Percentiles rank a stretch among this genome's conserved stretches.
Evolutionary conservation across 2,113 vertebrate genomes (phyloP).

Genomic region (Thunnus thynnus): DNA sequence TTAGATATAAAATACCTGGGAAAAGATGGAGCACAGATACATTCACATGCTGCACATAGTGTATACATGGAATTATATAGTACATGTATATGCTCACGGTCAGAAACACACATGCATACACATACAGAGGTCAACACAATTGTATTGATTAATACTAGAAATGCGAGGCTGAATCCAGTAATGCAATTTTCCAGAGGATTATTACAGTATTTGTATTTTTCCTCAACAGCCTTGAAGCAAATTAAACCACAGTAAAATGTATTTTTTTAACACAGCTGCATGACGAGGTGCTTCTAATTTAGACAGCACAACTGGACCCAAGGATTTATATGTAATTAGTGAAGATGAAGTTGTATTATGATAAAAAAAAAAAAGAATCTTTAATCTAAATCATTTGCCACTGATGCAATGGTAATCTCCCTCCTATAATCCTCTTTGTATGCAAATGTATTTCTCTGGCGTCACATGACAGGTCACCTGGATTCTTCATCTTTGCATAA

Average conservation of each 20-base stretch:
- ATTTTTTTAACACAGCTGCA: background rate
- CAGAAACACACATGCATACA: background rate
- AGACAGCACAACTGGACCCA: background rate
- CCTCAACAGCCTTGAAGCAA: background rate
- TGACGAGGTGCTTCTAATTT: background rate
- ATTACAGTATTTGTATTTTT: background rate
- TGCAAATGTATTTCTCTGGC: conserved; percentile 18
- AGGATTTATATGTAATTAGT: conserved; percentile 7
- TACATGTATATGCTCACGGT: too few species aligned
- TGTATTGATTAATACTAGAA: background rate
- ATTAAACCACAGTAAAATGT: too few species aligned
- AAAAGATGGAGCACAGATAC: background rate
- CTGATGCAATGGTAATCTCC: conserved; percentile 10
- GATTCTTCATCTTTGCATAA: too few species aligned
- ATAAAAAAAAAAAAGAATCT: conserved; percentile 8
- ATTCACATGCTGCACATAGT: background rate
- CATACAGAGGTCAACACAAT: background rate
- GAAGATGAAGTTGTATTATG: conserved; percentile 11
- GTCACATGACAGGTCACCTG: conserved; percentile 11
- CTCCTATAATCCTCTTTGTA: conserved; percentile 37
- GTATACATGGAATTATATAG: too few species aligned
- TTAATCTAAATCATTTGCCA: conserved; percentile 29
- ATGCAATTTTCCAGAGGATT: background rate
- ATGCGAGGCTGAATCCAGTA: background rate
- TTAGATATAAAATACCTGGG: conserved; percentile 46